Percentiles rank a stretch among this genome's conserved stretches.
These are phyloP conservation scores for Podotricha telesiphe DNA, from an alignment of 2,888 invertebrate species.

Conservation along the genomic window DNA sequence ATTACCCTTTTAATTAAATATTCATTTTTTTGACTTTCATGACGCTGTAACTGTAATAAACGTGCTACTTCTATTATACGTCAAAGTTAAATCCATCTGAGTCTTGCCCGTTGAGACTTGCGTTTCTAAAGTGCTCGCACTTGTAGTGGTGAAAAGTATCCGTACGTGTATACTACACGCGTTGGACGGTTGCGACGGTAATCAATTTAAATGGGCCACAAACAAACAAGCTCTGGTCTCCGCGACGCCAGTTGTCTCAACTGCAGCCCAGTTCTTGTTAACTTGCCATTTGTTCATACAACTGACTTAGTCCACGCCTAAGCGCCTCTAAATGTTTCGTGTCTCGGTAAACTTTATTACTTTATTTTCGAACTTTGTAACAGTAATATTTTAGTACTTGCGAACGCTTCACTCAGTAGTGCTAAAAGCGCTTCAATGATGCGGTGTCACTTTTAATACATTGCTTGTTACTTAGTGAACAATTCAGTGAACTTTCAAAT, in stretches of 20 bases:
- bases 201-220: conserved; percentile 71
- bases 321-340: conserved; percentile 50
- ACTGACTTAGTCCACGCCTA: conserved; percentile 52
- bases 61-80: background rate
- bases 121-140: background rate
- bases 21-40: too few relatives aligned
- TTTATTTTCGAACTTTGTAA: background rate
- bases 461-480: background rate
- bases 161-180: background rate
- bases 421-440: background rate
- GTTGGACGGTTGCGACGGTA: conserved; percentile 40
- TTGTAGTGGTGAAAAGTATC: background rate
- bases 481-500: conserved; percentile 1
- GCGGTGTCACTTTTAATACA: background rate
- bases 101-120: background rate
- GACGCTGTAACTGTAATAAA: background rate
- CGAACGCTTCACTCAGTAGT: background rate
- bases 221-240: conserved; percentile 60
- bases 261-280: conserved; percentile 79
- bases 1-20: too few relatives aligned
- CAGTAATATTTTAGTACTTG: background rate
- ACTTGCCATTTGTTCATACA: conserved; percentile 33
- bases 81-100: background rate
- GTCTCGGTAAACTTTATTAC: conserved; percentile 8
- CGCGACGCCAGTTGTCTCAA: conserved; percentile 70